A percentile compares a stretch with the other conserved stretches of the same genome.
Evolutionary conservation across 2,113 vertebrate species (phyloP).

Genomic region (Sinocyclocheilus grahami): DNA sequence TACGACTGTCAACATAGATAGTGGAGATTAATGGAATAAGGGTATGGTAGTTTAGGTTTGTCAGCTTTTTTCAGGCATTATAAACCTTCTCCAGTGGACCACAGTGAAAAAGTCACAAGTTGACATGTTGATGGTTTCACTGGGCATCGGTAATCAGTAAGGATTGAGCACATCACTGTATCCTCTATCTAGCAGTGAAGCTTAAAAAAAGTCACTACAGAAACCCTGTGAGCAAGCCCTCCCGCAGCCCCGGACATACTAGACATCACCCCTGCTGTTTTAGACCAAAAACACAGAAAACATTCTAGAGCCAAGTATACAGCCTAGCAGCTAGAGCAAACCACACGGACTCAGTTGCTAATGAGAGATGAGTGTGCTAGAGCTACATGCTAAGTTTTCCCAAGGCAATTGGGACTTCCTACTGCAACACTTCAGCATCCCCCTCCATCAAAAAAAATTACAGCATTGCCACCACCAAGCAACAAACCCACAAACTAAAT

Average conservation of each 20-base stretch:
- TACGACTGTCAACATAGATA: background rate
- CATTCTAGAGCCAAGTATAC: conserved; percentile 27
- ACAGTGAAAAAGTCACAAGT: background rate
- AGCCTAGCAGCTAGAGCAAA: conserved; percentile 59
- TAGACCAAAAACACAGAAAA: conserved; percentile 7
- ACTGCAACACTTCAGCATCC: conserved; percentile 41
- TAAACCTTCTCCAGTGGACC: background rate
- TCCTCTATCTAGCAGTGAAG: conserved; percentile 27
- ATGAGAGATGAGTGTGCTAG: conserved; percentile 72
- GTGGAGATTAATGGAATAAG: background rate
- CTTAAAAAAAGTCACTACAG: conserved; percentile 43
- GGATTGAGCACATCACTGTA: conserved; percentile 26
- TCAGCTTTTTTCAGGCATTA: background rate
- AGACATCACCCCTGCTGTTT: conserved; percentile 41
- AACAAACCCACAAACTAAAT: conserved; percentile 69
- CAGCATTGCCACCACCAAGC: conserved; percentile 54
- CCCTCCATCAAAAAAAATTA: conserved; percentile 14
- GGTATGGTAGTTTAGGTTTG: background rate
- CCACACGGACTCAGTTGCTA: conserved; percentile 63
- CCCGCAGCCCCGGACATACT: conserved; percentile 27
- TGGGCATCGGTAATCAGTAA: conserved; percentile 18
- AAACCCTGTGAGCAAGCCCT: conserved; percentile 43
- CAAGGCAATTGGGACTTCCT: conserved; percentile 57
- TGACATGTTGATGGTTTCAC: background rate
- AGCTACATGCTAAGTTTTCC: conserved; percentile 66